Evolutionary conservation across 2,888 invertebrate genomes (phyloP).

Genomic region (Tolmerus cingulatus): DNA sequence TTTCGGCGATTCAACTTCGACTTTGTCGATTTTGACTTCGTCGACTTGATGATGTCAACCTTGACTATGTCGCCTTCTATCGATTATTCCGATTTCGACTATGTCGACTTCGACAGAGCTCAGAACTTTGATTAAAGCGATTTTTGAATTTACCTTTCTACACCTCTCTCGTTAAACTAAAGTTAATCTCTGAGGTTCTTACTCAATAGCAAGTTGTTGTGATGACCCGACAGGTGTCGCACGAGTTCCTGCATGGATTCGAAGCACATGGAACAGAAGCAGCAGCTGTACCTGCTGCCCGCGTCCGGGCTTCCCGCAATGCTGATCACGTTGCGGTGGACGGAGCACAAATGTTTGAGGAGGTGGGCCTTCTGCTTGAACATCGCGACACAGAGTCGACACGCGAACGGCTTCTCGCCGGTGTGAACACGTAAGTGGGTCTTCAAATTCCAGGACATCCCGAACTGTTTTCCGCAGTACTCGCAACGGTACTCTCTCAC

Average conservation of each 20-base stretch:
- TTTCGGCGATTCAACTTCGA: too few species aligned
- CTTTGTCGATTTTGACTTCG: too few species aligned
- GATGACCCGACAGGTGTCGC: slow-evolving; percentile 85
- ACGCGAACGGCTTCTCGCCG: slow-evolving; percentile 89
- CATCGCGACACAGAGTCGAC: slow-evolving; percentile 88
- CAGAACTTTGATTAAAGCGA: neutral
- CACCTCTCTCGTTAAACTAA: neutral
- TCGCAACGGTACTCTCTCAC: slow-evolving; percentile 87
- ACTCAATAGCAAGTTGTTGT: slow-evolving; percentile 85
- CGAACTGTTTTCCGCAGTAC: slow-evolving; percentile 90
- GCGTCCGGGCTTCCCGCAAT: slow-evolving; percentile 72
- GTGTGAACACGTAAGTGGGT: slow-evolving; percentile 88
- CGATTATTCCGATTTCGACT: neutral
- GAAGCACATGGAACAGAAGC: slow-evolving; percentile 86
- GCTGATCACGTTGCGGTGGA: slow-evolving; percentile 87
- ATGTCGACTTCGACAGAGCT: neutral
- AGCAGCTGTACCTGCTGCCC: slow-evolving; percentile 81
- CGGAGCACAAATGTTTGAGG: slow-evolving; percentile 86
- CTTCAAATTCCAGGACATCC: slow-evolving; percentile 92
- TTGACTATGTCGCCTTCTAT: neutral
- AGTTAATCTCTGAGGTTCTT: slow-evolving; percentile 83
- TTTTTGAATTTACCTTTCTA: neutral
- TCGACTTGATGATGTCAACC: too few species aligned
- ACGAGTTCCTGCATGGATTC: slow-evolving; percentile 87
- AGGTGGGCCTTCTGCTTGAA: slow-evolving; percentile 91